Percentiles rank a stretch among this genome's conserved stretches.
These are phyloP conservation scores for Campylomormyrus tamandua DNA, from an alignment of 2,113 vertebrate species.

Conservation along the genomic window DNA sequence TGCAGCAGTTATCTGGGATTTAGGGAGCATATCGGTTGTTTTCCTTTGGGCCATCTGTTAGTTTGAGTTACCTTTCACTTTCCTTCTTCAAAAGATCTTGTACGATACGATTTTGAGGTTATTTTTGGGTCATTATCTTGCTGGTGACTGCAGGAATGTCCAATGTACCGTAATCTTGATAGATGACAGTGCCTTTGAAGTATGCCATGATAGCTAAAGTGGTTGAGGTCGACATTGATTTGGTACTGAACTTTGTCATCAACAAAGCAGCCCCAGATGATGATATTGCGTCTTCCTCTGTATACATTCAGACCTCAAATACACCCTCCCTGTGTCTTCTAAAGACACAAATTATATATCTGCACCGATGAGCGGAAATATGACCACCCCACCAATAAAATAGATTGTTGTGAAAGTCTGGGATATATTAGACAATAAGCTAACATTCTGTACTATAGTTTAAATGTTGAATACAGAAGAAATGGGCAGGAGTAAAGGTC, in stretches of 20 bases:
- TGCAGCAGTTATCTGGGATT: background rate
- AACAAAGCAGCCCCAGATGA: background rate
- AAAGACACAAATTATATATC: background rate
- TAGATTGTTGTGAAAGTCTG: background rate
- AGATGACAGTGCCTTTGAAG: background rate
- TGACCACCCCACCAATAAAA: background rate
- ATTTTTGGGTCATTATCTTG: background rate
- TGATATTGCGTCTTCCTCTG: background rate
- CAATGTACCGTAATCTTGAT: background rate
- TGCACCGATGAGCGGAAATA: background rate
- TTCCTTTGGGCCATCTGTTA: background rate
- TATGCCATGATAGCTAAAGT: background rate
- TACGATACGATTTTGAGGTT: background rate
- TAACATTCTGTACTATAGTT: background rate
- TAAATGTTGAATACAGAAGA: background rate
- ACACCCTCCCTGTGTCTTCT: background rate
- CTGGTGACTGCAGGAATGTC: background rate
- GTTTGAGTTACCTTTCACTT: background rate
- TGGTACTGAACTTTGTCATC: background rate
- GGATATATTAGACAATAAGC: background rate
- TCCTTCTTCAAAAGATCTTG: background rate
- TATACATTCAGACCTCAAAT: background rate
- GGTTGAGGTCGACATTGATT: background rate
- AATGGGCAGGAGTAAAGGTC: background rate
- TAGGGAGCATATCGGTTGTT: background rate